Base-by-base conservation (phyloP, 2,113 vertebrate species). In the Deroptyus accipitrinus region DNA sequence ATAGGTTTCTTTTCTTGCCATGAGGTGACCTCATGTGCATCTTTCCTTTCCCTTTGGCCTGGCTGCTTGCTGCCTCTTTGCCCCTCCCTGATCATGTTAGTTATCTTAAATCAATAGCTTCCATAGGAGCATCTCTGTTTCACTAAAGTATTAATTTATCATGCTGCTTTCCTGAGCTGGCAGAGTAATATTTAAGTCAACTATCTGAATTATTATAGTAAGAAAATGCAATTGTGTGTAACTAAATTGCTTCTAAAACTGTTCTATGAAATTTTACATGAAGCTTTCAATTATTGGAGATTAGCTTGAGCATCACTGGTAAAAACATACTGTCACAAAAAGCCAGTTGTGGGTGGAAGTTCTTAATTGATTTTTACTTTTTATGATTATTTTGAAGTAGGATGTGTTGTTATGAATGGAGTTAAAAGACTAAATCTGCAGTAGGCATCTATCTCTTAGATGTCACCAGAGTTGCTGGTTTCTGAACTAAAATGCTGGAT, bases 1-100 rank as follows among this genome's bases (percentile, higher is more conserved):
- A 35, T 90, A 97, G 95, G 95, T 92, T 97, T 96, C 96, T 86
- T 94, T 96, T 97, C 96, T 75, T 89, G 96, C 95, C 94, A 19
- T 97, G 96, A 73, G 91, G 54, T 91, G 74, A 76, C 74, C 96
- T 97, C 92, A 85, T 94, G 94, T 88, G 96, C 86, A 33, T 87
- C 91, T 96, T 95, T 96, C 95, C 91, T 96, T 87, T 96, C 83
- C 96, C 79, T 94, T 95, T 95, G 92, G 80, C 95, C 83, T 95
- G 92, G 94, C 91, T 96, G 78, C 94, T 87, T 92, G 89, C 91
- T 97, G 80, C 94, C 92, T 96, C 96, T 94, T 91, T 96, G 92
- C 54, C 86, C 90, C 70, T 92, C 91, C 84, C 72, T 66, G 52
- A 51, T 79, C 86, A 89, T 83, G 92, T 67, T 86, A 88, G 83